Base-by-base conservation (phyloP, 2,113 vertebrate species). In the Mugil cephalus region DNA sequence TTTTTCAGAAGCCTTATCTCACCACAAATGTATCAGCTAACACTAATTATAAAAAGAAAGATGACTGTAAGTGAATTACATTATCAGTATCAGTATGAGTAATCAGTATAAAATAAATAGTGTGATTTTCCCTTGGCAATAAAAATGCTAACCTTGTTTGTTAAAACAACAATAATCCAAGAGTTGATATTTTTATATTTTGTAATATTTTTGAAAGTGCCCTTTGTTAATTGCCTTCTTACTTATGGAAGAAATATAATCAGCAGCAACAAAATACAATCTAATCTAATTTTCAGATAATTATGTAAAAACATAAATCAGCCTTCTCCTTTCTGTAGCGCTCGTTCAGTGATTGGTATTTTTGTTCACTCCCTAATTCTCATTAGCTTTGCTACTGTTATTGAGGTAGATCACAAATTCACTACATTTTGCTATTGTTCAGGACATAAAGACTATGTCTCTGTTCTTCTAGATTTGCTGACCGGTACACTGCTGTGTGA, bases 1-100 rank as follows among this genome's bases (percentile, higher is more conserved):
- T 42, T 69, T 64, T 51, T 77, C 19, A 56, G 17, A n/a, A 10
- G 48, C 19, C 36, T 58, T 38, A 79, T 66, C 30, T 51, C 45
- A 42, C 39, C 13, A 54, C 40, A 68, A 8, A 59, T 45, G 47
- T 15, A 30, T 30, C 2, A 3, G 24, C 24, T 30, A 30, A 30
- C 24, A 30, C 24, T 30, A 30, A 30, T 30, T 30, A 30, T 30
- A 30, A 30, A 30, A 46, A 46, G 18, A 64, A 19, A 47, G 40
- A 69, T n/a, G 12, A 18, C 8, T 52, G 10, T 13, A 7, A 0
- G 40, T 60, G 15, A 65, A 45, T 72, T n/a, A n/a, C n/a, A n/a
- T n/a, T n/a, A n/a, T n/a, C n/a, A n/a, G n/a, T n/a, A n/a, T n/a
- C n/a, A n/a, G n/a, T n/a, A n/a, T n/a, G n/a, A n/a, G n/a, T n/a